Conservation (phyloP, 2,113 vertebrate species). For the Calidris pugnax region DNA sequence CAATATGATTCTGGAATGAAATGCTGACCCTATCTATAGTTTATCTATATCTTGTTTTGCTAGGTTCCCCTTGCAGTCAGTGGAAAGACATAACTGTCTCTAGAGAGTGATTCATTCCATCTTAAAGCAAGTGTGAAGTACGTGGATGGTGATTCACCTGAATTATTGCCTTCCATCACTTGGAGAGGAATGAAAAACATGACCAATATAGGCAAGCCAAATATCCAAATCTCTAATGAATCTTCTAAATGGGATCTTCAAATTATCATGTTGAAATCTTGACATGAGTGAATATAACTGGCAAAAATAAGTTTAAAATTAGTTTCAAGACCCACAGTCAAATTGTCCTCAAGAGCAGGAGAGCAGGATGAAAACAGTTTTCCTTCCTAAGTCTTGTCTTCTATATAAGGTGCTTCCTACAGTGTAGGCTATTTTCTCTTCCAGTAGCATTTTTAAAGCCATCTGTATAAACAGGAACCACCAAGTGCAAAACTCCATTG, state of each 20-base stretch:
- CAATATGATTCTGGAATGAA: background rate
- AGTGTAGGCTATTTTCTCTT: background rate
- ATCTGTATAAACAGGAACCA: background rate
- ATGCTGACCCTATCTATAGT: background rate
- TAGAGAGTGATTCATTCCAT: background rate
- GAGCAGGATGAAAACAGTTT: background rate
- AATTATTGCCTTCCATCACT: background rate
- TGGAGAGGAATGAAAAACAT: background rate
- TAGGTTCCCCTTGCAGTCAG: background rate
- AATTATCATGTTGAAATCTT: background rate
- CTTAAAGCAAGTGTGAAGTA: background rate
- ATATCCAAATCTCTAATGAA: background rate
- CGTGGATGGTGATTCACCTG: slow-evolving; percentile 10
- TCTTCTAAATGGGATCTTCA: background rate
- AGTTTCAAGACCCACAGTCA: background rate
- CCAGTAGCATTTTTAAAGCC: background rate
- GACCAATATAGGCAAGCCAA: background rate
- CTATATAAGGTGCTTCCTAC: background rate
- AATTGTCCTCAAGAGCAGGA: background rate
- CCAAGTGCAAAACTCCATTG: background rate
- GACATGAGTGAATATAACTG: background rate
- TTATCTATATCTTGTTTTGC: background rate
- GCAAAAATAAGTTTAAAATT: background rate
- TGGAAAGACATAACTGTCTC: background rate
- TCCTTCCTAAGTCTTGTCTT: background rate